Percentiles rank a stretch among this genome's conserved stretches.
Evolutionary conservation across 1,140 invertebrate genomes (phyloP).

Genomic region (Cyclina sinensis): DNA sequence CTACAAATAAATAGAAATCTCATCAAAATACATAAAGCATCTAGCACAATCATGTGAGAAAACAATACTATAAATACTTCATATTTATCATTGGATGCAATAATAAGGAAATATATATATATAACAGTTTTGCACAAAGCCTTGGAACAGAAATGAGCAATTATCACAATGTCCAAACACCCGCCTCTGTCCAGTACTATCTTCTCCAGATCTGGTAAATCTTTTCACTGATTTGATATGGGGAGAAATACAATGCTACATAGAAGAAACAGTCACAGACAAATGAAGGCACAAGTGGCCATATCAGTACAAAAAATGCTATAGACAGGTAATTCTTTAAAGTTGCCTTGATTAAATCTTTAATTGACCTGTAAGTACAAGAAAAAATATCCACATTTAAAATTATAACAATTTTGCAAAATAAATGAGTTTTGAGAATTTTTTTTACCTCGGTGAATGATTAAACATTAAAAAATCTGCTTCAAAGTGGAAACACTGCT

Average conservation of each 20-base stretch:
- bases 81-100: too few relatives aligned
- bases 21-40: too few relatives aligned
- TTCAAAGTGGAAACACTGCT: too few relatives aligned
- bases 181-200: not conserved
- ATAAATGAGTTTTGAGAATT: too few relatives aligned
- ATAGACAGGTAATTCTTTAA: constrained; percentile 56
- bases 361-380: constrained; percentile 51
- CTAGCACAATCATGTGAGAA: too few relatives aligned
- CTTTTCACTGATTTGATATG: constrained; percentile 38
- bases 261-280: constrained; percentile 64
- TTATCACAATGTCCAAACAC: not conserved
- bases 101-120: too few relatives aligned
- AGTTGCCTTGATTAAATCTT: not conserved
- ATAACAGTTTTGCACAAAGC: too few relatives aligned
- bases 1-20: too few relatives aligned
- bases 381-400: constrained; percentile 14
- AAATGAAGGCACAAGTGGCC: constrained; percentile 64
- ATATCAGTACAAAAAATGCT: constrained; percentile 41
- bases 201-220: constrained; percentile 24
- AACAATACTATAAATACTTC: too few relatives aligned
- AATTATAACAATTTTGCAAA: too few relatives aligned
- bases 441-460: too few relatives aligned
- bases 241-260: constrained; percentile 60
- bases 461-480: too few relatives aligned
- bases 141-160: constrained; percentile 4